Conservation (phyloP, 2,113 vertebrate species). For the Leucosticte australis region DNA sequence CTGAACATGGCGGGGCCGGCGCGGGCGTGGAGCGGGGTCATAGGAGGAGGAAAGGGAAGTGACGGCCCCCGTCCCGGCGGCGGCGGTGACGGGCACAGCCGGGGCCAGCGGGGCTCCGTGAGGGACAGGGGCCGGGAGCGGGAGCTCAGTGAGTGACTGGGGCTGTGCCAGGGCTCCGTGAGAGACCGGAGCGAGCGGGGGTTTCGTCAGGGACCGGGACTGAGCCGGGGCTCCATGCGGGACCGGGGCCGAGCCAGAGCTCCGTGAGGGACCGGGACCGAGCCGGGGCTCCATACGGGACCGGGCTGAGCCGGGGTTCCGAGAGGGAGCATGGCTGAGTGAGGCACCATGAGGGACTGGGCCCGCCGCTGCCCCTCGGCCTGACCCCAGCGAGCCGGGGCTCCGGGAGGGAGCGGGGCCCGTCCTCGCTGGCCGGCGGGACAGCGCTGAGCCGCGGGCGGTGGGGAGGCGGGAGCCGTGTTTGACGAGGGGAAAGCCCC, state of each 20-base stretch:
- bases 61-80: not conserved
- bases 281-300: accelerated
- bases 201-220: not conserved
- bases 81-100: not conserved
- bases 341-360: not conserved
- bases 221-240: too few species aligned
- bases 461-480: not conserved
- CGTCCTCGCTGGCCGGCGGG: not conserved
- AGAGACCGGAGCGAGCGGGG: not conserved
- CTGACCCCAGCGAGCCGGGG: not conserved
- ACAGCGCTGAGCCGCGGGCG: not conserved
- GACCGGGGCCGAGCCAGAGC: not conserved
- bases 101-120: not conserved
- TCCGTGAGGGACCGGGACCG: not conserved
- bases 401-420: not conserved
- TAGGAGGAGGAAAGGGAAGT: not conserved
- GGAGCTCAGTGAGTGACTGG: not conserved
- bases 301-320: not conserved
- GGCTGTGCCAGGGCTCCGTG: too few species aligned
- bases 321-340: not conserved
- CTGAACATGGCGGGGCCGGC: not conserved
- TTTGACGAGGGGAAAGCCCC: not conserved
- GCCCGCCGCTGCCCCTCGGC: not conserved
- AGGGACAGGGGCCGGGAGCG: not conserved
- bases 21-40: not conserved